Conservation (phyloP, 2,113 vertebrate genomes). For the Desmodus rotundus region DNA sequence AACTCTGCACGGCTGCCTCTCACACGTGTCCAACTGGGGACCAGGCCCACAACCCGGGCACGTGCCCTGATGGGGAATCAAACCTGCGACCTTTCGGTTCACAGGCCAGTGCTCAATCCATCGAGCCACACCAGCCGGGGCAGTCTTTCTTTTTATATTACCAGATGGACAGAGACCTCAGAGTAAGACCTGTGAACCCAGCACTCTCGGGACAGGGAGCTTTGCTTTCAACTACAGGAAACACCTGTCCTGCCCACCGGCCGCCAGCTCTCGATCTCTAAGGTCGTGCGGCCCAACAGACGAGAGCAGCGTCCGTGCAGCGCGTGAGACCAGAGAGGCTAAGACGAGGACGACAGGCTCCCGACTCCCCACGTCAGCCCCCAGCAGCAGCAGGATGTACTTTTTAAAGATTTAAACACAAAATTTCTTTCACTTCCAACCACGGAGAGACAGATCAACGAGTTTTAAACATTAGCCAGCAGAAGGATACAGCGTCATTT, state of each 20-base stretch:
- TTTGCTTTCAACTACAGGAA: background rate
- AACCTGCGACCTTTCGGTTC: background rate
- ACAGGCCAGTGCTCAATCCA: too few relatives aligned
- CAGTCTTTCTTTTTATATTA: background rate
- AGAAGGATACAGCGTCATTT: background rate
- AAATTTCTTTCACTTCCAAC: conserved; percentile 12
- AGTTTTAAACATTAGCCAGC: background rate
- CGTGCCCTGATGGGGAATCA: too few relatives aligned
- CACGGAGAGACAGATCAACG: background rate
- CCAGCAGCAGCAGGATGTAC: background rate
- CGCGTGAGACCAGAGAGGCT: background rate
- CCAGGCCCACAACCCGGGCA: too few relatives aligned
- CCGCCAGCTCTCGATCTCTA: fast-evolving
- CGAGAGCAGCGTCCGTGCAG: fast-evolving
- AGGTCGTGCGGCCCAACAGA: fast-evolving
- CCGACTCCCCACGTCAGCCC: background rate
- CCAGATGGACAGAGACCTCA: background rate
- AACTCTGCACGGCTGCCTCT: too few relatives aligned
- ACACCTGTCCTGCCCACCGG: background rate
- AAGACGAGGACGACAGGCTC: background rate
- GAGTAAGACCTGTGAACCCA: background rate
- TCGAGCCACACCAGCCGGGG: too few relatives aligned
- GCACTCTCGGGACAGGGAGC: background rate
- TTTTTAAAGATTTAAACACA: background rate
- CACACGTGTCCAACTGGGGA: too few relatives aligned